Base-by-base conservation (phyloP, 2,797 vertebrate species). In the Delichon dasypus region DNA sequence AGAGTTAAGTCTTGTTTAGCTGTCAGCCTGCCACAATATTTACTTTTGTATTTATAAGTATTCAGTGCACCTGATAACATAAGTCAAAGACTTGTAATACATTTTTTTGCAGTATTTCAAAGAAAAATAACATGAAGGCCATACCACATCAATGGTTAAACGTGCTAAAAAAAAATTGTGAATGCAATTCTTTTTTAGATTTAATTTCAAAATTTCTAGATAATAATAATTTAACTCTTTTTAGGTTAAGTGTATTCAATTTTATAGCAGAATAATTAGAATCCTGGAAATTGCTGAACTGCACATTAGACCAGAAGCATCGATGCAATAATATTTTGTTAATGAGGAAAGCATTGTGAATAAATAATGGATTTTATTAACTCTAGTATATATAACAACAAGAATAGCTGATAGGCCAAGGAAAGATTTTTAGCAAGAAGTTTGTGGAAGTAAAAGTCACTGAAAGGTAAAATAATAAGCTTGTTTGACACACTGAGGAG, bases 391-490 rank as follows among this genome's bases (percentile, higher is more conserved):
- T 75, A 11, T 54, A 89, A 66, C 40, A 89, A 82, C 40, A 84
- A 64, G 65, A 96, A 36, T 54, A 80, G 53, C 3, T 93, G 42
- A 27, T 70, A 88, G 55, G 71, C 27, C 34, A 77, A 84, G 34
- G 40, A 29, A 89, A 79, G 50, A n/a, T 44, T 88, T 81, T 76
- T 55, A 85, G 23, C 12, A 62, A 55, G 53, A 20, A 29, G 13
- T 47, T 60, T 44, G 10, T 86, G 48, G 51, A 91, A 65, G 53
- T 85, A 75, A 53, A 81, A 91, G 36, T 36, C 67, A 54, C 22
- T 45, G 75, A 77, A 80, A 95, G 55, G 53, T 90, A 86, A 96
- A 95, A 88, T 38, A 83, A 91, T 94, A 88, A 95, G 88, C 64
- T 83, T 76, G 45, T 67, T 78, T 80, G 88, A 91, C 94, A 93